Evolutionary conservation across 1,140 invertebrate species (phyloP).

Genomic region (Cotesia typhae): DNA sequence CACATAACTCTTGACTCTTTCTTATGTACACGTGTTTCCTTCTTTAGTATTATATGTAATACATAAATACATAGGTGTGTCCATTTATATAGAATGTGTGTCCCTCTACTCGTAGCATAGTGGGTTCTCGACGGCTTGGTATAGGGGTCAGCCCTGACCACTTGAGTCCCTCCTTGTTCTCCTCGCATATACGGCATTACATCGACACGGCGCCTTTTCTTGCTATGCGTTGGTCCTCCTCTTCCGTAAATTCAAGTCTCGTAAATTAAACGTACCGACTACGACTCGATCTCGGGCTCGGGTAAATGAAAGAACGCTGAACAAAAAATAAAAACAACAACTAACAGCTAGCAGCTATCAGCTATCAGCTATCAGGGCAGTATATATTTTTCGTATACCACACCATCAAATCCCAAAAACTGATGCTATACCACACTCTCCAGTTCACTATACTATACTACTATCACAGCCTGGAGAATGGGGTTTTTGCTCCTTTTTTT

Average conservation of each 20-base stretch:
- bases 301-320: background rate
- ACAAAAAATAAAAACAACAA: background rate
- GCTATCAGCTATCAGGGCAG: too few species aligned
- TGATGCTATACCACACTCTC: background rate
- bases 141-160: slow-evolving; percentile 9
- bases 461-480: too few species aligned
- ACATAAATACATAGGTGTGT: slow-evolving; percentile 2
- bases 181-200: too few species aligned
- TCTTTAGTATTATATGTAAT: slow-evolving; percentile 3
- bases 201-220: too few species aligned
- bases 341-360: too few species aligned
- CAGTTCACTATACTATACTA: background rate
- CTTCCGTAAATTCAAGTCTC: slow-evolving; percentile 31
- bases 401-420: slow-evolving; percentile 1
- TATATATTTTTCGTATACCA: background rate
- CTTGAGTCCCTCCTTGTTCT: too few species aligned
- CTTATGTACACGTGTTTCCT: slow-evolving; percentile 17
- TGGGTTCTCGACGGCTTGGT: background rate
- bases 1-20: slow-evolving; percentile 7
- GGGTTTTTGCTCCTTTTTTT: background rate
- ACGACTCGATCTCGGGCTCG: background rate
- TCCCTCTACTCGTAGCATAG: background rate
- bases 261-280: slow-evolving; percentile 26
- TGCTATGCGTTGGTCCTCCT: slow-evolving; percentile 6
- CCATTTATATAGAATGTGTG: too few species aligned